These are phyloP conservation scores for Cephus runcator DNA, from an alignment of 2,888 invertebrate species.

Conservation along the genomic window DNA sequence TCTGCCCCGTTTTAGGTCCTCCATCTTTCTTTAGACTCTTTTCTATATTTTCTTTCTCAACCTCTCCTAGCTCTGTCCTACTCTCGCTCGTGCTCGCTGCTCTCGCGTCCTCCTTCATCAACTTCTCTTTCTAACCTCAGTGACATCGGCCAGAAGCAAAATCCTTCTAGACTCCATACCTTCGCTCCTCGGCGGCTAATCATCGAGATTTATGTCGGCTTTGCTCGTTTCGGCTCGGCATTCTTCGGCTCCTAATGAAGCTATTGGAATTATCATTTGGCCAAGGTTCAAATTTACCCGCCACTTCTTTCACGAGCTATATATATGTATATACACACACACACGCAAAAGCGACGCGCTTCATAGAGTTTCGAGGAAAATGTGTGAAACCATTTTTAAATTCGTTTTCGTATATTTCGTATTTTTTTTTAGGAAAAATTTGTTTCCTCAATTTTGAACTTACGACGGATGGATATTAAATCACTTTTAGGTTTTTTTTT, in stretches of 20 bases:
- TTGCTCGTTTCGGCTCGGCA: slow-evolving; percentile 3
- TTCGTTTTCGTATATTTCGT: too few species aligned
- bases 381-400: too few species aligned
- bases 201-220: slow-evolving; percentile 23
- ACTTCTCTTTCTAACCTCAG: too few species aligned
- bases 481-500: background rate
- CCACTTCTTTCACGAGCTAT: too few species aligned
- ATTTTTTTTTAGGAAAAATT: too few species aligned
- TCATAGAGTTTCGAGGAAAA: too few species aligned
- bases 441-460: too few species aligned
- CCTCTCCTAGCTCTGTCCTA: background rate
- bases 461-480: too few species aligned
- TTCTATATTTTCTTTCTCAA: too few species aligned
- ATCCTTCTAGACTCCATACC: slow-evolving; percentile 6
- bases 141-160: slow-evolving; percentile 6
- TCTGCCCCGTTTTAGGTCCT: background rate
- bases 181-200: slow-evolving; percentile 14
- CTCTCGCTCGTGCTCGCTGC: background rate
- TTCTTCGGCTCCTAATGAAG: slow-evolving; percentile 23
- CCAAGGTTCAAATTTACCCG: background rate
- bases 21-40: background rate
- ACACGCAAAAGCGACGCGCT: too few species aligned
- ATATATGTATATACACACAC: too few species aligned
- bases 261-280: slow-evolving; percentile 26
- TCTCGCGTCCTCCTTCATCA: background rate